Evolutionary conservation across 2,113 vertebrate species (phyloP).

Genomic region (Crotalus helleri): DNA sequence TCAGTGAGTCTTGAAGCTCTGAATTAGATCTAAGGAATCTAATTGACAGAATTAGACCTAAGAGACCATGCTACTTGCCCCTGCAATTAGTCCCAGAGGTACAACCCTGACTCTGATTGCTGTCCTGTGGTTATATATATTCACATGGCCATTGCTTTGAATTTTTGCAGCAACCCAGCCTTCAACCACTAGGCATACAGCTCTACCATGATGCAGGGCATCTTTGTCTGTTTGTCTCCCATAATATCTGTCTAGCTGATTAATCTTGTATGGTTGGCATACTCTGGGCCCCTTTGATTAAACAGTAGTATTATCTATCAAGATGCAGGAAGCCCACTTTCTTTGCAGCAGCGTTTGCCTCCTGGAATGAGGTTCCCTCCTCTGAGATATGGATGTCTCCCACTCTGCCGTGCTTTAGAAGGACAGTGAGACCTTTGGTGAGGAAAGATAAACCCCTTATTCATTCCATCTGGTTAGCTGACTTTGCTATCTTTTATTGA

Average conservation of each 20-base stretch:
- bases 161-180: neutral
- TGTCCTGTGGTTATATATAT: no score
- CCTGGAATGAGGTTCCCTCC: neutral
- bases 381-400: neutral
- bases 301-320: neutral
- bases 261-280: neutral
- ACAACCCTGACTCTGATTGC: neutral
- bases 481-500: neutral
- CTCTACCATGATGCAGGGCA: neutral
- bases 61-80: neutral
- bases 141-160: neutral
- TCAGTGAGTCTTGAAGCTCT: neutral
- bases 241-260: neutral
- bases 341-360: neutral
- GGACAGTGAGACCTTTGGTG: neutral
- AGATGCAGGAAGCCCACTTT: neutral
- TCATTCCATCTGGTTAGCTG: neutral
- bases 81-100: neutral
- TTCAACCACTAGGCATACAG: neutral
- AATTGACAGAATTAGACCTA: neutral
- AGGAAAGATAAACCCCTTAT: neutral
- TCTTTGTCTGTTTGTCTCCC: neutral
- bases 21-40: neutral
- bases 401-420: neutral
- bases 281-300: neutral